phyloP scores from a whole-genome alignment of 92 coral and sea anemone species.

The Montipora capitata region DNA sequence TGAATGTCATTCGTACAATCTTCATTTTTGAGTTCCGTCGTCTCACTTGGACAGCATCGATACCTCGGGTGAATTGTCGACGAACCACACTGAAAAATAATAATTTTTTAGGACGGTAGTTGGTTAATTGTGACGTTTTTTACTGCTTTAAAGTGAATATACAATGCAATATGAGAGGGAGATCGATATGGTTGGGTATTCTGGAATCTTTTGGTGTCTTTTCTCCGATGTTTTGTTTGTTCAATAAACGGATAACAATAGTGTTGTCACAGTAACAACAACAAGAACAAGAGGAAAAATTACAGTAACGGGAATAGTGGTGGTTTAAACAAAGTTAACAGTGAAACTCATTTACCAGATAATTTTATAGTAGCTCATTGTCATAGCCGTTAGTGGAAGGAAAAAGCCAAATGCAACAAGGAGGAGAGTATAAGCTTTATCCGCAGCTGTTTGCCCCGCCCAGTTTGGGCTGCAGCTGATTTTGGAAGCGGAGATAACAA shows the following conservation, averaged over 20 bases:
- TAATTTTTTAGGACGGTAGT: no score
- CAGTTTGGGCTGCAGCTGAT: conserved; percentile 77
- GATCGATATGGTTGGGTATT: no score
- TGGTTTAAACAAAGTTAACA: no score
- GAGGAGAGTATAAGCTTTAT: conserved; percentile 45
- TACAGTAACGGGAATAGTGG: no score
- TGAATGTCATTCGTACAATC: conserved; percentile 67
- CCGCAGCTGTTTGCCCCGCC: conserved; percentile 31
- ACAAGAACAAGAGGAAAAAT: not conserved
- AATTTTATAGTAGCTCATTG: conserved; percentile 55
- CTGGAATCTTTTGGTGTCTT: no score
- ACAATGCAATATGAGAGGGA: no score
- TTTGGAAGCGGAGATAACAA: conserved; percentile 53
- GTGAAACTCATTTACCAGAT: conserved; percentile 27
- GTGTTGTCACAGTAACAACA: no score
- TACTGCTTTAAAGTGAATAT: no score
- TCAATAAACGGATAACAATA: no score
- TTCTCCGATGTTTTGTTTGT: no score
- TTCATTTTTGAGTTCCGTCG: conserved; percentile 54
- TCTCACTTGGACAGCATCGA: conserved; percentile 42
- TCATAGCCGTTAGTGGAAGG: conserved; percentile 49
- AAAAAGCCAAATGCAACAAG: conserved; percentile 60
- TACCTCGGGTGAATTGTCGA: conserved; percentile 22
- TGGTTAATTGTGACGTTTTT: no score
- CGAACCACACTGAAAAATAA: conserved; percentile 20